Evolutionary conservation across 2,797 vertebrate genomes (phyloP), one percentile per base, ranked within the genome.

Genomic region (Thaleichthys pacificus): DNA sequence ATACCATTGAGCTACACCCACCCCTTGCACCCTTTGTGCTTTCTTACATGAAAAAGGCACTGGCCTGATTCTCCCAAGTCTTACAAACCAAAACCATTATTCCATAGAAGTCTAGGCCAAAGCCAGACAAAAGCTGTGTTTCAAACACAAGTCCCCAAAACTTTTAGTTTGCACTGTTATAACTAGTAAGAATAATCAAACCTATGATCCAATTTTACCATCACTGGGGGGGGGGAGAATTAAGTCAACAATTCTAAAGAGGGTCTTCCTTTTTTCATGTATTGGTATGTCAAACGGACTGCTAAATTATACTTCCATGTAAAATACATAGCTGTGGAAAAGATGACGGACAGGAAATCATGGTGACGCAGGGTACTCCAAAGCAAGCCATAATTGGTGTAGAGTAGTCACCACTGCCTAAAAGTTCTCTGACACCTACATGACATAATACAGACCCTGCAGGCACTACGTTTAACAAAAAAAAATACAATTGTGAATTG

Each of bases 401-500:
- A 75, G 69, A 70, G 28, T 76, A 79, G 69, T 56, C 66, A 35
- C 73, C 69, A n/a, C 60, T 24, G 67, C 62, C 57, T 28, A 22
- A 28, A 42, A 69, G 49, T 47, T 69, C 62, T 72, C 54, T 75
- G 71, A 78, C 69, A 71, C 68, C n/a, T 51, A 80, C 61, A 42
- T 74, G 35, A 78, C 68, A 58, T 35, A 57, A 51, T 85, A 84
- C 70, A 73, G 9, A 63, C 72, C 72, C 70, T 77, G 61, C 6
- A 69, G 64, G 67, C 70, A 70, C 64, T 80, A 73, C n/a, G 35
- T 28, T 72, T 51, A 64, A 82, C 76, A 77, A 68, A 54, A 68
- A 15, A 47, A 66, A 83, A 24, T n/a, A n/a, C n/a, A 24, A 24
- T 24, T 24, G 67, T 74, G 68, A 56, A 80, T 79, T 22, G 71